Percentiles rank a stretch among this genome's conserved stretches.
Conservation (phyloP, 2,797 vertebrate species). For the Squalus acanthias region DNA sequence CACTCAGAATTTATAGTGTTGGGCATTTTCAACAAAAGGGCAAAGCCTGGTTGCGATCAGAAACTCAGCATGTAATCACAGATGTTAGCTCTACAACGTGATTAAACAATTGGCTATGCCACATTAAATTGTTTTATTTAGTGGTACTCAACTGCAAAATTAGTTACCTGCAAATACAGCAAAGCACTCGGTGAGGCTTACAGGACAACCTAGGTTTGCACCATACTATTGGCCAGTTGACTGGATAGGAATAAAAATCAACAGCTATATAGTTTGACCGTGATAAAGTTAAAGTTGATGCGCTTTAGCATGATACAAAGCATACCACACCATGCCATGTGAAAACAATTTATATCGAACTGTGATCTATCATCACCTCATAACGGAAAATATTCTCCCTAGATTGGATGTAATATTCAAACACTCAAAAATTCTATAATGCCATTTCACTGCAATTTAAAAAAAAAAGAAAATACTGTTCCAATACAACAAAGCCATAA, state of each 20-base stretch:
- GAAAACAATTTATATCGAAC: not conserved
- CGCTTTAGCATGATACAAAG: not conserved
- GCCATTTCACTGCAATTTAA: not conserved
- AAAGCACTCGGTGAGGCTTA: not conserved
- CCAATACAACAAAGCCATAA: not conserved
- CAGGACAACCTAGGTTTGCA: not conserved
- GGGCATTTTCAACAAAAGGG: not conserved
- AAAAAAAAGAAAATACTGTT: not conserved
- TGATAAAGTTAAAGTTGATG: not conserved
- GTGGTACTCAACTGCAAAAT: not conserved
- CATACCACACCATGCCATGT: not conserved
- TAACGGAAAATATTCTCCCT: not conserved
- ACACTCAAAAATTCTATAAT: not conserved
- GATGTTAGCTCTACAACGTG: not conserved
- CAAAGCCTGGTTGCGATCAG: not conserved
- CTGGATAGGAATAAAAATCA: not conserved
- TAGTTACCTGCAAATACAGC: not conserved
- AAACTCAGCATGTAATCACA: not conserved
- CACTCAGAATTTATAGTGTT: not conserved
- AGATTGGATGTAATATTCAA: not conserved
- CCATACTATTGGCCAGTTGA: not conserved
- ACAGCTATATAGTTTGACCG: not conserved
- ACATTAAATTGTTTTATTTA: not conserved
- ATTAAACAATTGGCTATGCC: not conserved
- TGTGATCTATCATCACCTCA: not conserved